Evolutionary conservation across 2,113 vertebrate species (phyloP), one percentile per base, ranked within the genome.

Genomic region (Epinephelus moara): DNA sequence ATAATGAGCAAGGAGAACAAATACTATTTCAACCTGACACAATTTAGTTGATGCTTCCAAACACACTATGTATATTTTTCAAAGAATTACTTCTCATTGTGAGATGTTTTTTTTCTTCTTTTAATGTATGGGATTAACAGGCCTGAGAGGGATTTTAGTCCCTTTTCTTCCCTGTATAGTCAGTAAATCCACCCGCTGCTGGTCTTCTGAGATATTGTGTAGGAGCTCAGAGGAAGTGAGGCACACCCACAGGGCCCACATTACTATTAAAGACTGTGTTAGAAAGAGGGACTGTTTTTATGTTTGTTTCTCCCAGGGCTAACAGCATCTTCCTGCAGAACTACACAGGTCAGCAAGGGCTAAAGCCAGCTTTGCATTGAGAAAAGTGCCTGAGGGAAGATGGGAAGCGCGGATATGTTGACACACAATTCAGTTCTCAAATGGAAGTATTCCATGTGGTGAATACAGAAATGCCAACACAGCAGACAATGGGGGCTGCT

Each of bases 321-420:
- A 88, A 87, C 70, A 70, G 57, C 74, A 14, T 87, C 86, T 81
- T 93, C 68, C 86, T 89, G 80, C 82, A 86, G 64, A 89, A 85
- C 80, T 77, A 73, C 90, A 89, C 81, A 68, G 93, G 91, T 92
- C 91, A 92, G 87, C 86, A 61, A 85, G 84, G 80, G 93, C 87
- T 88, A 85, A 86, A 91, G 82, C 88, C 81, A 70, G 78, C 86
- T 90, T 89, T 90, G 85, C 91, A 88, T 64, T 72, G 70, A 90
- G 81, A 89, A 82, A 84, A 86, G 64, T 0, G 30, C 89, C 86
- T 82, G 27, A n/a, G 88, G 91, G 87, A 85, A 90, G 88, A 89
- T 84, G 37, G 86, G 86, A 88, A 86, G 79, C 30, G 0, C 33
- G 81, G 64, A 85, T 84, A 47, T 87, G 86, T 80, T 85, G 90